A percentile compares a stretch with the other conserved stretches of the same genome.
Evolutionary conservation across 2,888 invertebrate species (phyloP).

Genomic region (Pachydiplax longipennis): DNA sequence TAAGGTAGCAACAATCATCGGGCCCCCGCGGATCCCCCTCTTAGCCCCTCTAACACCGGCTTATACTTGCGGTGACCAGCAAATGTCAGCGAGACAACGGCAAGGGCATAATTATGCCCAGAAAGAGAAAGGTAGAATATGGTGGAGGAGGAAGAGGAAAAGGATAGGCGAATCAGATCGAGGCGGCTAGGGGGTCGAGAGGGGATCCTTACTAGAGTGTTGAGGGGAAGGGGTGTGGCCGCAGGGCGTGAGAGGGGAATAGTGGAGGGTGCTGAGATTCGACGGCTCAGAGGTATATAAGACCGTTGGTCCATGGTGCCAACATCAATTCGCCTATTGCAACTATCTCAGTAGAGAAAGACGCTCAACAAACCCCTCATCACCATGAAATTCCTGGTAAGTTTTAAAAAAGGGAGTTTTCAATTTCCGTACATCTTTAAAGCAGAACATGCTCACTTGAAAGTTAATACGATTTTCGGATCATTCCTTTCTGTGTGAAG

Average conservation of each 20-base stretch:
- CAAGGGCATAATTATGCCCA: slow-evolving; percentile 41
- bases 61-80: slow-evolving; percentile 1
- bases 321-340: slow-evolving; percentile 27
- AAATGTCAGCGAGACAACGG: slow-evolving; percentile 36
- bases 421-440: no score
- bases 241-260: neutral
- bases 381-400: slow-evolving; percentile 47
- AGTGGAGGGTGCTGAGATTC: slow-evolving; percentile 12
- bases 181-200: neutral
- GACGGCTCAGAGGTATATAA: slow-evolving; percentile 19
- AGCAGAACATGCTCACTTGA: no score
- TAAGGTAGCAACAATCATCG: neutral
- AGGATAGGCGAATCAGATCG: neutral
- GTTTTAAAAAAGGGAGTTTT: neutral
- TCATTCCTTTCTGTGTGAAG: no score
- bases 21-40: neutral
- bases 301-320: neutral
- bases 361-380: slow-evolving; percentile 15
- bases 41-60: neutral
- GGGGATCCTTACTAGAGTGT: neutral
- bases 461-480: no score
- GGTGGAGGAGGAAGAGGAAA: neutral
- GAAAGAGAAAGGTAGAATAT: slow-evolving; percentile 32
- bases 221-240: slow-evolving; percentile 42
- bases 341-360: slow-evolving; percentile 5